Percentiles rank a stretch among this genome's conserved stretches.
Conservation (phyloP, 35 echinoderm and acorn worm species). For the Patiria miniata region DNA sequence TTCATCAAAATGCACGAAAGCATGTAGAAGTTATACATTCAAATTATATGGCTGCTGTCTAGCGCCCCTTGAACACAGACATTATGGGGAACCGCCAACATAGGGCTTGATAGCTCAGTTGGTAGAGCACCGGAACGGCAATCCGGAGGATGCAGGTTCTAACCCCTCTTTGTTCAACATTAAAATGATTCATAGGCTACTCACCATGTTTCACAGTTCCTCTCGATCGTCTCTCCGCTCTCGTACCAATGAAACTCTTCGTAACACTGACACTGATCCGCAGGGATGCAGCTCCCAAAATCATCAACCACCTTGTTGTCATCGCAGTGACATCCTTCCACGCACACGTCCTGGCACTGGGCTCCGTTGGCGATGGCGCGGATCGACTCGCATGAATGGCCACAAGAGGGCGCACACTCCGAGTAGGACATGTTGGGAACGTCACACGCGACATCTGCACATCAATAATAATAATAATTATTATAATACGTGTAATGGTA, state of each 20-base stretch:
- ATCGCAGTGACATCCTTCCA: conserved; percentile 78
- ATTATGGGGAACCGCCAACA: too few relatives aligned
- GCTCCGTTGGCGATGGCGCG: conserved; percentile 1
- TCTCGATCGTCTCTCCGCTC: conserved; percentile 30
- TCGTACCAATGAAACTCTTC: conserved; percentile 17
- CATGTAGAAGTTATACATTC: too few relatives aligned
- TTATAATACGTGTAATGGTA: too few relatives aligned
- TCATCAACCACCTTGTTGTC: conserved; percentile 44
- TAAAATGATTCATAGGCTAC: not conserved
- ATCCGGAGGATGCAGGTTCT: too few relatives aligned
- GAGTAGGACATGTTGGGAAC: not conserved
- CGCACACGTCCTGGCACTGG: conserved; percentile 60
- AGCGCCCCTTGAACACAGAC: too few relatives aligned
- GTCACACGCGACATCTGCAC: conserved; percentile 5
- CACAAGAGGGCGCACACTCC: conserved; percentile 15
- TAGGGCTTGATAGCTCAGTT: too few relatives aligned
- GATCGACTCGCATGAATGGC: conserved; percentile 23
- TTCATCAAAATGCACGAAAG: too few relatives aligned
- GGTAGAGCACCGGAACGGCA: too few relatives aligned
- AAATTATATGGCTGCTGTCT: too few relatives aligned
- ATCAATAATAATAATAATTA: too few relatives aligned
- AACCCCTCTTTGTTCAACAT: too few relatives aligned
- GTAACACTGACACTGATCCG: conserved; percentile 44
- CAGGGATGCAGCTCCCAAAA: conserved; percentile 52
- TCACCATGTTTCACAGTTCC: conserved; percentile 84